Conservation (phyloP, 1,140 invertebrate species). For the Bradysia coprophila region DNA sequence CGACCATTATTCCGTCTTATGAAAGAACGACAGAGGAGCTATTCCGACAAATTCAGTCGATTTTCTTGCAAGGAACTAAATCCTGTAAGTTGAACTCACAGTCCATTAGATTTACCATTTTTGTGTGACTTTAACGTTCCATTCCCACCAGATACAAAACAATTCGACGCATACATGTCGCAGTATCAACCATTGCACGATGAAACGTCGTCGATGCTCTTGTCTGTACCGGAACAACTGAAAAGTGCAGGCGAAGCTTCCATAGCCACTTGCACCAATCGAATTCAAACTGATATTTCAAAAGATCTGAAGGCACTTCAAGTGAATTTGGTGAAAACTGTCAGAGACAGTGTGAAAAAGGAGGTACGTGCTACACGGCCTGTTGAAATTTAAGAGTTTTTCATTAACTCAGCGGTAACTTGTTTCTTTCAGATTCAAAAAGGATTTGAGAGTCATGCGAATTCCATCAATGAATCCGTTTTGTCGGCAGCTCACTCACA, state of each 20-base stretch:
- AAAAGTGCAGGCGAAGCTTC: neutral
- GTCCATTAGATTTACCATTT: neutral
- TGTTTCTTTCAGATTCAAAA: slow-evolving; percentile 28
- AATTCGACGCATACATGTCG: slow-evolving; percentile 26
- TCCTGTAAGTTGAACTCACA: slow-evolving; percentile 49
- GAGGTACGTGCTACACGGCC: slow-evolving; percentile 8
- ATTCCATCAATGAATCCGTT: slow-evolving; percentile 33
- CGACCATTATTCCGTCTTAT: slow-evolving; percentile 58
- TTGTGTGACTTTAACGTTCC: slow-evolving; percentile 2
- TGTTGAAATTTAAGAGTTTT: too few species aligned
- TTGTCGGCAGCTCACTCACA: slow-evolving; percentile 41
- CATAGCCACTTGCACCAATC: neutral
- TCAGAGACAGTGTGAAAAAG: slow-evolving; percentile 16
- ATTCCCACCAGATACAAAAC: slow-evolving; percentile 10
- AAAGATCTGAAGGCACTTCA: slow-evolving; percentile 20
- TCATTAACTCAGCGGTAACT: too few species aligned
- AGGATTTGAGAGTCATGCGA: slow-evolving; percentile 36
- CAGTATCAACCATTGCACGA: slow-evolving; percentile 18
- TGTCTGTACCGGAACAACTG: neutral
- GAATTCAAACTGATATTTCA: slow-evolving; percentile 14
- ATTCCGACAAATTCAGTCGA: slow-evolving; percentile 73
- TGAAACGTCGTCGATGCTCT: slow-evolving; percentile 7
- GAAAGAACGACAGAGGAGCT: slow-evolving; percentile 69
- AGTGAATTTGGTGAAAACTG: slow-evolving; percentile 15
- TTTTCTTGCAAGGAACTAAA: slow-evolving; percentile 65